Base-by-base conservation (phyloP, 2,113 vertebrate species). In the Glaucidium brasilianum region DNA sequence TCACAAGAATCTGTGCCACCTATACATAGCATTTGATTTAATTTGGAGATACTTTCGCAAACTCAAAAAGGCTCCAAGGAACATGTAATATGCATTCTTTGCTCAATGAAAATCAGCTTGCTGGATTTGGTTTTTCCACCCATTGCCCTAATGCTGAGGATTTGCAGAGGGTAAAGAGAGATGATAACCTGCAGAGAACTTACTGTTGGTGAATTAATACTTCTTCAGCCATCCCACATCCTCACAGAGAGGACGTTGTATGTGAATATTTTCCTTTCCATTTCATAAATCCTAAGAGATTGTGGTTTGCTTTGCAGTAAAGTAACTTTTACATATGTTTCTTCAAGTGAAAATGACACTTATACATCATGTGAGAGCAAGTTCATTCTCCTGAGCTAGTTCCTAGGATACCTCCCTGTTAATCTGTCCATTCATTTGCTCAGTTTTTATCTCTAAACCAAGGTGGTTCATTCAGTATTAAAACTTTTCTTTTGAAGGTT, bases 401-500 rank as follows among this genome's bases (percentile, higher is more conserved):
- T 97, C 86, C 95, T 94, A 95, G 91, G 95, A 94, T 68, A 96
- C 85, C 27, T 94, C 39, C 64, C 56, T 56, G 30, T 56, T 96
- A 94, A 89, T 89, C 53, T 67, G 34, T 75, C 76, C 49, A 56
- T 87, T 92, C 62, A 62, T 92, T 90, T 85, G 6, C 22, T 35
- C 41, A 73, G 18, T 56, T 95, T 95, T 94, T 91, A 49, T 92
- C 56, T 81, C 43, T 80, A 68, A 67, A 75, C 11, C 26, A 27
- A 62, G 34, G 62, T 45, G 17, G 27, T 78, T 91, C 27, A 26
- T 92, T 75, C 43, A 56, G 27, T 49, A 25, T 49, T 52, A 52
- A 32, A 23, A 39, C 8, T 95, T 89, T 94, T 71, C 15, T 85
- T 77, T 82, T 68, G 39, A 77, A 87, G 84, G 29, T 20, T 81